These are phyloP conservation scores for Caenorhabditis afra DNA, from an alignment of 2,888 invertebrate species.

Conservation along the genomic window DNA sequence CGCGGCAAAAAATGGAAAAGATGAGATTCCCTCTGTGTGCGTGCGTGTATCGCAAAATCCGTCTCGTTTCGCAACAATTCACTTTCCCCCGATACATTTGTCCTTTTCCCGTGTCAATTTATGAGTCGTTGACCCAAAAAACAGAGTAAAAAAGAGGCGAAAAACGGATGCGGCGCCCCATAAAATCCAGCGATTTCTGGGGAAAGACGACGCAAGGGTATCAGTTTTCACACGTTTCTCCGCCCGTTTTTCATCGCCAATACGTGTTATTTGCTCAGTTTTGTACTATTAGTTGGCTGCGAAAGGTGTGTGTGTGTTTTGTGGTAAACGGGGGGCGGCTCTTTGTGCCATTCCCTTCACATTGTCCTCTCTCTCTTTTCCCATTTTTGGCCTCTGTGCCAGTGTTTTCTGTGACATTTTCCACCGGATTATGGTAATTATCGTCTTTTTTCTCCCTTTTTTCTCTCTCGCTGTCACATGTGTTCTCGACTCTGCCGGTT, in stretches of 20 bases:
- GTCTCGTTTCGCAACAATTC: conserved; percentile 12
- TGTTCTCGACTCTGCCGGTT: conserved; percentile 13
- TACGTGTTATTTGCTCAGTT: conserved; percentile 48
- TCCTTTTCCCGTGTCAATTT: conserved; percentile 29
- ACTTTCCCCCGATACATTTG: not conserved
- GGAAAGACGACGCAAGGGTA: conserved; percentile 20
- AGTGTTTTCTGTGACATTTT: no score
- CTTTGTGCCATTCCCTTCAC: not conserved
- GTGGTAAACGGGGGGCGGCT: no score
- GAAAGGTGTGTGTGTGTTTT: not conserved
- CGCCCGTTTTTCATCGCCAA: not conserved
- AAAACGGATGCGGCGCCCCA: no score
- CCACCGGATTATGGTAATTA: conserved; percentile 42
- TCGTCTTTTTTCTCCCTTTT: conserved; percentile 13
- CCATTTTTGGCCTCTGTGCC: no score
- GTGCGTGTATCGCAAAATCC: conserved; percentile 32
- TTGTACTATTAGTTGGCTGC: conserved; percentile 53
- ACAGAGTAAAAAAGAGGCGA: not conserved
- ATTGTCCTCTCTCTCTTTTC: not conserved
- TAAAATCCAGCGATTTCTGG: no score
- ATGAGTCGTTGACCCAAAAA: conserved; percentile 57
- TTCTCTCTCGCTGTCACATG: conserved; percentile 24
- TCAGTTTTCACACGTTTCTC: conserved; percentile 50
- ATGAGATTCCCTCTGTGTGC: conserved; percentile 24
- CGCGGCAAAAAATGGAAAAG: no score